Conservation (phyloP, 2,797 vertebrate species). For the Podarcis lilfordi region DNA sequence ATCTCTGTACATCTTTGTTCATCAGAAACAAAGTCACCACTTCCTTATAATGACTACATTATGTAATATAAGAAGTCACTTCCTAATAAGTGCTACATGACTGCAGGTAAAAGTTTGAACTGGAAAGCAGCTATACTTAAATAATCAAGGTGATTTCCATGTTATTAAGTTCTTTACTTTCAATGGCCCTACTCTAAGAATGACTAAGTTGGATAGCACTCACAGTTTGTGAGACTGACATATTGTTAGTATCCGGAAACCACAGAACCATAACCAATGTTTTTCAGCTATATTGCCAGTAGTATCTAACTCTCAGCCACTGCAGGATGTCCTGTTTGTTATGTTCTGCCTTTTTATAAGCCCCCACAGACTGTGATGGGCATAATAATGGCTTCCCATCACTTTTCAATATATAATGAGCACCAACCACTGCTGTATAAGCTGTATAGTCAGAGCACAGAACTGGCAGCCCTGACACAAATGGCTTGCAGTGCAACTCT, state of each 20-base stretch:
- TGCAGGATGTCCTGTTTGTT: not conserved
- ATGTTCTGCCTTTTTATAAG: not conserved
- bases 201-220: not conserved
- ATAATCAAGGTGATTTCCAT: not conserved
- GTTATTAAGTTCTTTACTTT: too few relatives aligned
- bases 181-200: too few relatives aligned
- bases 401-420: not conserved
- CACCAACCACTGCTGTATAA: not conserved
- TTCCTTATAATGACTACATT: not conserved
- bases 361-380: not conserved
- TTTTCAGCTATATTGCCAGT: not conserved
- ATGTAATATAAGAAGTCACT: not conserved
- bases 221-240: conserved; percentile 22
- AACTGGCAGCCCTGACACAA: not conserved
- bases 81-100: not conserved
- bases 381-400: not conserved
- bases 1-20: not conserved
- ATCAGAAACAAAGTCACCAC: not conserved
- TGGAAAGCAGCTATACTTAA: not conserved
- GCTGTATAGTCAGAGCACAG: not conserved
- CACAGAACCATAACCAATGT: not conserved
- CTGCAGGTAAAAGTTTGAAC: not conserved
- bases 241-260: not conserved
- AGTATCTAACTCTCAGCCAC: not conserved
- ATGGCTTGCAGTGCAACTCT: not conserved